Evolutionary conservation across 2,888 invertebrate species (phyloP).

Genomic region (Timema cristinae): DNA sequence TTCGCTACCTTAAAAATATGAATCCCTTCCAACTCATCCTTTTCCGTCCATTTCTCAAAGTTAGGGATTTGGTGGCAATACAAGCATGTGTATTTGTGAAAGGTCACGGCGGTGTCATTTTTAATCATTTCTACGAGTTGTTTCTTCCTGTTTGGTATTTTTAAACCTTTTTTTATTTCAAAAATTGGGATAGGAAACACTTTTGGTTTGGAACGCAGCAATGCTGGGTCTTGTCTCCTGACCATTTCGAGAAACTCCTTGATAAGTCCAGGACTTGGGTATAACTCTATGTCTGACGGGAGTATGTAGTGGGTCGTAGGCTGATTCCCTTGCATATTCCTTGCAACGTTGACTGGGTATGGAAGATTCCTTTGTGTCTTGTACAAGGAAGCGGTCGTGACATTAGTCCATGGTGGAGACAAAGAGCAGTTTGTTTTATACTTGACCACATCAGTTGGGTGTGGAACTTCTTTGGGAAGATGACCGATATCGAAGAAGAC

Average conservation of each 20-base stretch:
- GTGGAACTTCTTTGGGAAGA: conserved; percentile 32
- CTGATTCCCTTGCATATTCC: conserved; percentile 82
- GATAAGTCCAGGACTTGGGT: conserved; percentile 78
- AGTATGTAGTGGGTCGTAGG: conserved; percentile 77
- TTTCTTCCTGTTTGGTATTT: conserved; percentile 66
- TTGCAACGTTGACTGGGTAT: conserved; percentile 85
- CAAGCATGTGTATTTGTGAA: conserved; percentile 85
- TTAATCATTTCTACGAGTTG: conserved; percentile 65
- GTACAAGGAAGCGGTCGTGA: conserved; percentile 54
- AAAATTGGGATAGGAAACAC: conserved; percentile 87
- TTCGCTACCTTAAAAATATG: conserved; percentile 82
- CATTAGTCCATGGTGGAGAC: conserved; percentile 34
- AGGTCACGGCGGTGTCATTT: conserved; percentile 79
- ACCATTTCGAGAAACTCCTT: conserved; percentile 81
- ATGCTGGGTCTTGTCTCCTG: conserved; percentile 63
- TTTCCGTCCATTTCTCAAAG: conserved; percentile 76
- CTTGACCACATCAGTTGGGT: not conserved
- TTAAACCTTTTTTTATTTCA: conserved; percentile 65
- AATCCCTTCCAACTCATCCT: conserved; percentile 64
- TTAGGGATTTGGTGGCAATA: conserved; percentile 85
- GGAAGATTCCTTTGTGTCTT: conserved; percentile 73
- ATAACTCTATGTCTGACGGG: conserved; percentile 85
- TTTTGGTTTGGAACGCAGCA: conserved; percentile 56
- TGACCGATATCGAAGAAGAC: conserved; percentile 40
- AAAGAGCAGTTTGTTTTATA: conserved; percentile 27